phyloP scores from a whole-genome alignment of 2,888 invertebrate genomes.

The Strigamia transsilvanica region DNA sequence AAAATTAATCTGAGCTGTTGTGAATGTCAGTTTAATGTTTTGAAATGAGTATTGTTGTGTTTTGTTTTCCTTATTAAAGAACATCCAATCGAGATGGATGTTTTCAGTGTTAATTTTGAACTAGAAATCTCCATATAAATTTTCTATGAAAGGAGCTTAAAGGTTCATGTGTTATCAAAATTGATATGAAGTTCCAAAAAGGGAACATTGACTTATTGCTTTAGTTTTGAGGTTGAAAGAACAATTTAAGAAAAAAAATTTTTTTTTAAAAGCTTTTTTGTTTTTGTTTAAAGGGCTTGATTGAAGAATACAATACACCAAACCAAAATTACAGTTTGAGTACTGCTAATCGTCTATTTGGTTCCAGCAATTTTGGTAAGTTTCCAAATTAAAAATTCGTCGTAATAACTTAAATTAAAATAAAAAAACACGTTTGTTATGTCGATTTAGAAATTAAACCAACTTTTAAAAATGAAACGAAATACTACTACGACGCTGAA shows the following conservation, averaged over 20 bases:
- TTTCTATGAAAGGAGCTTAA: no score
- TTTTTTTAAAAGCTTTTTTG: not conserved
- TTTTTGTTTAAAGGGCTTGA: slow-evolving; percentile 4
- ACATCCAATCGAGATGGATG: no score
- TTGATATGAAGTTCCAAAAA: no score
- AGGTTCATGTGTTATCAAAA: no score
- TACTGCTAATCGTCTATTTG: slow-evolving; percentile 51
- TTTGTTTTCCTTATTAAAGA: no score
- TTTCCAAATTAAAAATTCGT: not conserved
- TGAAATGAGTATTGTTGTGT: no score
- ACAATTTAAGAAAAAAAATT: not conserved
- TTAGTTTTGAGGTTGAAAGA: no score
- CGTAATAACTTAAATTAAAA: not conserved
- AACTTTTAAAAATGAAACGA: slow-evolving; percentile 35
- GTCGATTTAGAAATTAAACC: slow-evolving; percentile 3
- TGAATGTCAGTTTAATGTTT: no score
- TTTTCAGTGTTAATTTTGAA: no score
- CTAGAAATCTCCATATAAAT: no score
- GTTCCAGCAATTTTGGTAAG: slow-evolving; percentile 31
- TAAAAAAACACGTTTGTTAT: not conserved
- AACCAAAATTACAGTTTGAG: slow-evolving; percentile 50
- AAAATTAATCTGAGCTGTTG: not conserved
- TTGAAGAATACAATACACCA: slow-evolving; percentile 28
- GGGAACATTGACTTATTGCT: no score
- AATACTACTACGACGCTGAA: slow-evolving; percentile 46